Base-by-base conservation (phyloP, 2,113 vertebrate species). In the Bagarius yarrelli region DNA sequence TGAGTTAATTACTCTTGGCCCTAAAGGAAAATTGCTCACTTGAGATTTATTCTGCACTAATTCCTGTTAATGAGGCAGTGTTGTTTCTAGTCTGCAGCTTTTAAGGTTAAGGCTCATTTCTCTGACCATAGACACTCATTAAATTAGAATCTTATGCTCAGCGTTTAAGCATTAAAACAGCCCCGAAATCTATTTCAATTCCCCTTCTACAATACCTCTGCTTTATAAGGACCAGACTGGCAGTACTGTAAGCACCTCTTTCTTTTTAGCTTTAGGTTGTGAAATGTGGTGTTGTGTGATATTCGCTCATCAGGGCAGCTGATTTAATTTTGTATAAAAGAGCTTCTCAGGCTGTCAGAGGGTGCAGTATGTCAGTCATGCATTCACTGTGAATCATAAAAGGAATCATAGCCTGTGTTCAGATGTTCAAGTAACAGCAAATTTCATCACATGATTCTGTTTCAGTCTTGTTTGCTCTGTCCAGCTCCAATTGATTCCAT, bases 381-480 rank as follows among this genome's bases (percentile, higher is more conserved):
- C 72, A 53, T 83, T 44, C 67, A 79, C n/a, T 72, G 72, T 80
- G 63, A 85, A 82, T 82, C 64, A 71, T 66, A 76, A 85, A 82
- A 25, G 27, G 53, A 47, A n/a, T n/a, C n/a, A n/a, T n/a, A n/a
- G n/a, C 60, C 60, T 32, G 71, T 83, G 30, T 8, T 32, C 63
- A 61, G 30, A 13, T 55, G 57, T n/a, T 78, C 72, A 53, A 70
- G 57, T 67, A 75, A 76, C 44, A 63, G 76, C 50, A 60, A 59
- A 50, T 73, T 83, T 80, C 73, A 44, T 78, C 60, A 73, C 73
- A 83, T 40, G 44, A 32, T 75, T 53, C 57, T 32, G n/a, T 56
- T 57, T 78, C 59, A 72, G 55, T 83, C 34, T 70, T 27, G 32
- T 53, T 53, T 19, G 4, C 36, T 40, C 12, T 52, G n/a, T 79